These are phyloP conservation scores for Drosophila birchii DNA, from an alignment of 2,888 invertebrate species.

Conservation along the genomic window DNA sequence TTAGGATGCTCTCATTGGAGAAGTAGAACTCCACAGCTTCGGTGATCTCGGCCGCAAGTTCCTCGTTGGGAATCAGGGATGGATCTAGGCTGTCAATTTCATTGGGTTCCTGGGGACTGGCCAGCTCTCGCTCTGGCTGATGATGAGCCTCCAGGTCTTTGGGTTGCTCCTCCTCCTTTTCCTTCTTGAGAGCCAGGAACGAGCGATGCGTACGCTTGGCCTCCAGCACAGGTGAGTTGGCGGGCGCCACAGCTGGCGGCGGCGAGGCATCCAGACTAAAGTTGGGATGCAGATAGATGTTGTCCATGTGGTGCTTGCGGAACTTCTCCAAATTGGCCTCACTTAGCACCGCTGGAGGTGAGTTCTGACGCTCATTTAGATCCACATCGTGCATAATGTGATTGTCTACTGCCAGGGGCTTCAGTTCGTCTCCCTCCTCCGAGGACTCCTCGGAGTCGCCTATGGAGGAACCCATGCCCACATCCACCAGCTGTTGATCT, in stretches of 20 bases:
- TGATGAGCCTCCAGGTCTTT: constrained; percentile 9
- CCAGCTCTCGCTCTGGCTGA: constrained; percentile 24
- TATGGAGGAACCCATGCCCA: constrained; percentile 81
- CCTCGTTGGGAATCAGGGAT: constrained; percentile 88
- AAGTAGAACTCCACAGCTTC: constrained; percentile 98
- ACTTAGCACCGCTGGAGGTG: constrained; percentile 70
- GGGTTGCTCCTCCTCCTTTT: constrained; percentile 46
- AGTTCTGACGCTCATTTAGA: constrained; percentile 45
- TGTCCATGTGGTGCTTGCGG: constrained; percentile 80
- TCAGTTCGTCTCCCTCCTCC: constrained; percentile 84
- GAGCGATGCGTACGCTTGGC: constrained; percentile 76
- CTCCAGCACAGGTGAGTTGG: constrained; percentile 70
- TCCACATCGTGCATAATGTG: constrained; percentile 81
- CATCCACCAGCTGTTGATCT: constrained; percentile 77
- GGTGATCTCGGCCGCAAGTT: constrained; percentile 91
- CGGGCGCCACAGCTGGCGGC: constrained; percentile 73
- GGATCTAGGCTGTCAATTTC: constrained; percentile 83
- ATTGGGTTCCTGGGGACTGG: constrained; percentile 54
- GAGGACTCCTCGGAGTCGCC: constrained; percentile 81
- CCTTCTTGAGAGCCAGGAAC: constrained; percentile 76
- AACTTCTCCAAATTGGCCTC: constrained; percentile 83
- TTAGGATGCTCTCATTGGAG: constrained; percentile 96
- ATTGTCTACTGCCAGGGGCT: constrained; percentile 84
- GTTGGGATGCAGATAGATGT: constrained; percentile 82
- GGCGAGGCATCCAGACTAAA: constrained; percentile 74